phyloP scores from a whole-genome alignment of 2,888 invertebrate species.

The Cactoblastis cactorum region DNA sequence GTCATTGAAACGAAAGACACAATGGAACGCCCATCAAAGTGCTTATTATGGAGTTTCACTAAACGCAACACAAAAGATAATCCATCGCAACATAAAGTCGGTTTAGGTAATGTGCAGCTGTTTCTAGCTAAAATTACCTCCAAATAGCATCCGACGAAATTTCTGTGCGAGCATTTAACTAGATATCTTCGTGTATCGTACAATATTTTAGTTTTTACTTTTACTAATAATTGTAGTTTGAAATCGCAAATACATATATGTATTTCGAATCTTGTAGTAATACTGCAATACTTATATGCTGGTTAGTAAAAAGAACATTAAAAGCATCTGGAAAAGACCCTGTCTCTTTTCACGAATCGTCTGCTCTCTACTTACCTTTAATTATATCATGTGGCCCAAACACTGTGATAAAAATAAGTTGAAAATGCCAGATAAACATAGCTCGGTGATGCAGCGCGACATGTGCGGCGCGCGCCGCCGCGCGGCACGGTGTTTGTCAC shows the following conservation, averaged over 20 bases:
- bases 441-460: conserved; percentile 19
- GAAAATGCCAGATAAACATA: conserved; percentile 40
- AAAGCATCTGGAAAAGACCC: neutral
- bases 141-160: neutral
- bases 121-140: neutral
- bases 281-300: too few relatives aligned
- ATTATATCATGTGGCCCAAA: conserved; percentile 1
- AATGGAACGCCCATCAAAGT: neutral
- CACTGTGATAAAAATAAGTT: conserved; percentile 27
- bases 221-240: too few relatives aligned
- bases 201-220: too few relatives aligned
- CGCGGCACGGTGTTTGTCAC: neutral
- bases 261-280: too few relatives aligned
- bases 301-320: too few relatives aligned
- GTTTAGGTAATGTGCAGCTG: neutral
- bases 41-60: conserved; percentile 4
- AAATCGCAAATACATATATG: too few relatives aligned
- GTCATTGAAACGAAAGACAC: neutral
- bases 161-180: too few relatives aligned
- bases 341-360: neutral
- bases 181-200: too few relatives aligned
- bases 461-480: conserved; percentile 12
- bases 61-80: neutral
- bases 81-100: neutral
- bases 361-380: neutral